Conservation (phyloP, 1,140 invertebrate genomes). For the Panagrolaimus sp. region DNA sequence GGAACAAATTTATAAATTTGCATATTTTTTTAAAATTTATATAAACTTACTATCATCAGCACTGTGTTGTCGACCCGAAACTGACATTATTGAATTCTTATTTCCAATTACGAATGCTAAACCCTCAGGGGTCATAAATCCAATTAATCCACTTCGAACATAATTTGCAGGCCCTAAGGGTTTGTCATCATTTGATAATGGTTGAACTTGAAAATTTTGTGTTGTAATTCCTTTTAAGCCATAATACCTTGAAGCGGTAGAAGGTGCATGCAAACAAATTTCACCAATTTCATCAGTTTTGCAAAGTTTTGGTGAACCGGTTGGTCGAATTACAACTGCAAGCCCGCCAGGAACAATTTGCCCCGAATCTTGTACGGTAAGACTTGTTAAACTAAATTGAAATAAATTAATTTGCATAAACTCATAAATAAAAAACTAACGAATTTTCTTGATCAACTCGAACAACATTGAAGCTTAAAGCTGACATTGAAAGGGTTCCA, state of each 20-base stretch:
- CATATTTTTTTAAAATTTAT: no score
- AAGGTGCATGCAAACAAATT: conserved; percentile 85
- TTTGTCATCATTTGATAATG: conserved; percentile 71
- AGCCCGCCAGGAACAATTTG: conserved; percentile 89
- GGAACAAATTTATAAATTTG: not conserved
- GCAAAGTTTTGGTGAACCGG: conserved; percentile 82
- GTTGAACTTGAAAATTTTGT: conserved; percentile 80
- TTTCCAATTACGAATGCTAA: conserved; percentile 97
- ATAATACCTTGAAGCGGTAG: conserved; percentile 87
- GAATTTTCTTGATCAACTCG: conserved; percentile 90
- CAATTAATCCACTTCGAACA: conserved; percentile 84
- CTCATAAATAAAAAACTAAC: no score
- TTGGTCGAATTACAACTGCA: conserved; percentile 90
- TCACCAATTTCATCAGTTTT: conserved; percentile 64
- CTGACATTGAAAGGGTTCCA: conserved; percentile 97
- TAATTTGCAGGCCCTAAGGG: conserved; percentile 79
- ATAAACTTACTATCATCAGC: conserved; percentile 72
- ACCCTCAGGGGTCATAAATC: conserved; percentile 81
- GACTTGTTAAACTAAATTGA: conserved; percentile 71
- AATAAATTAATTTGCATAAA: no score
- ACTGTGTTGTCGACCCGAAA: conserved; percentile 92
- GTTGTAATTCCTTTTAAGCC: conserved; percentile 89
- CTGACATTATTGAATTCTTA: conserved; percentile 93
- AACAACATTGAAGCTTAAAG: conserved; percentile 90
- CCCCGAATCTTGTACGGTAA: conserved; percentile 75